Conservation (phyloP, 2,797 vertebrate species). For the Molossus alvarezi region DNA sequence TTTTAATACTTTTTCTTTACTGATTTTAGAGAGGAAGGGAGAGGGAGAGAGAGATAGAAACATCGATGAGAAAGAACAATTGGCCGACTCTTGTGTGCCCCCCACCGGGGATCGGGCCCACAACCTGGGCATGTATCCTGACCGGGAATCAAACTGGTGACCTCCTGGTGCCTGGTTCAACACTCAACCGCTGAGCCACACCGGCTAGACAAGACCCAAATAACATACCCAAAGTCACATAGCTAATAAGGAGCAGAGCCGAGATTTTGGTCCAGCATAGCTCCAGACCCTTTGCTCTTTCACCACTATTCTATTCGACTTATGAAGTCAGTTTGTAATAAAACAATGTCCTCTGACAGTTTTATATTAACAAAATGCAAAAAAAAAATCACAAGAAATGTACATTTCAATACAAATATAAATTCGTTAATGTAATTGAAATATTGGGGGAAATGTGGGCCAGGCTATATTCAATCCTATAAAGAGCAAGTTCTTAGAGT, state of each 20-base stretch:
- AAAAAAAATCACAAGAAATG: neutral
- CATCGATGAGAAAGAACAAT: too few species aligned
- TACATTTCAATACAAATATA: conserved; percentile 19
- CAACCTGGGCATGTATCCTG: too few species aligned
- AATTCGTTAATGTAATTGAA: conserved; percentile 49
- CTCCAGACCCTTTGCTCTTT: conserved; percentile 32
- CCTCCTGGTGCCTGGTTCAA: too few species aligned
- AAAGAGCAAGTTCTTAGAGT: neutral
- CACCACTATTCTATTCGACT: neutral
- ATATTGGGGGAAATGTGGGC: neutral
- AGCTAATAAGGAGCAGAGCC: neutral
- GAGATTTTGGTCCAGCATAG: neutral
- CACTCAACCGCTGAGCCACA: too few species aligned
- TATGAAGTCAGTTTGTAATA: conserved; percentile 44
- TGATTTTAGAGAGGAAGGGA: too few species aligned
- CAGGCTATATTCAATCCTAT: conserved; percentile 14
- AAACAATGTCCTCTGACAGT: neutral
- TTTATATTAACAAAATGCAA: conserved; percentile 38
- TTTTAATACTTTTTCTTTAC: too few species aligned
- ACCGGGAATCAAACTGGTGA: too few species aligned
- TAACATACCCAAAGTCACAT: neutral
- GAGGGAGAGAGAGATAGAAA: too few species aligned
- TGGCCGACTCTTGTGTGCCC: too few species aligned
- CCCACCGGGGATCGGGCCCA: too few species aligned
- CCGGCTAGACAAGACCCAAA: neutral